Percentiles rank a stretch among this genome's conserved stretches.
phyloP scores from a whole-genome alignment of 2,113 vertebrate genomes.

The Callithrix jacchus region DNA sequence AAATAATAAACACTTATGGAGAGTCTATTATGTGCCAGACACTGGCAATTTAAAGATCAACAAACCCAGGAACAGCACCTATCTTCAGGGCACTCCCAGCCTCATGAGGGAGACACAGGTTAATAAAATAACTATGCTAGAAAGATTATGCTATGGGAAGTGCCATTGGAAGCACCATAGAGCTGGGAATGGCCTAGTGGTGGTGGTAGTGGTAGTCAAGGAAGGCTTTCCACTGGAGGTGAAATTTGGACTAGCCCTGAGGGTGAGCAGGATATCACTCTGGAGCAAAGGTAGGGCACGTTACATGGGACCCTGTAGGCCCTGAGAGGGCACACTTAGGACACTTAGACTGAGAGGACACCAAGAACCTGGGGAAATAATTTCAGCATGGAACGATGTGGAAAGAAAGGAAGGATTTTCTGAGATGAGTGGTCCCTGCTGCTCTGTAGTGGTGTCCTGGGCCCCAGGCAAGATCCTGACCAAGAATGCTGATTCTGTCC shows the following conservation, averaged over 20 bases:
- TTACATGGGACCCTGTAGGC: rapidly evolving
- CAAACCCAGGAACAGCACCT: neutral
- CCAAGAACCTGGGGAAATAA: rapidly evolving
- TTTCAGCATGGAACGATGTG: neutral
- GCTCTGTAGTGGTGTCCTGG: neutral
- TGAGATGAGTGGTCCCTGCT: neutral
- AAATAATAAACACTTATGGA: neutral
- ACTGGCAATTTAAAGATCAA: neutral
- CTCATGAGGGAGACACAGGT: too few species aligned
- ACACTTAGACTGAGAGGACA: neutral
- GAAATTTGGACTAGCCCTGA: neutral
- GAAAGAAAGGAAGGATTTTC: too few species aligned
- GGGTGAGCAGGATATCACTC: neutral
- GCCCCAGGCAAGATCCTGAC: neutral
- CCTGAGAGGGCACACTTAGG: neutral
- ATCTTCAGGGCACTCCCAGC: rapidly evolving
- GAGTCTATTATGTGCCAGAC: neutral
- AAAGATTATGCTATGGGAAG: neutral
- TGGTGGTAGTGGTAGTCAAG: neutral
- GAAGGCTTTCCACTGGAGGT: neutral
- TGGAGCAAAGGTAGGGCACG: neutral
- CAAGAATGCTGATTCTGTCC: rapidly evolving
- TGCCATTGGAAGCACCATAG: rapidly evolving
- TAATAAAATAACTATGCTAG: neutral
- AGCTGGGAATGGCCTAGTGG: neutral